Evolutionary conservation across 1,140 invertebrate genomes (phyloP).

Genomic region (Eubasilissa regina): DNA sequence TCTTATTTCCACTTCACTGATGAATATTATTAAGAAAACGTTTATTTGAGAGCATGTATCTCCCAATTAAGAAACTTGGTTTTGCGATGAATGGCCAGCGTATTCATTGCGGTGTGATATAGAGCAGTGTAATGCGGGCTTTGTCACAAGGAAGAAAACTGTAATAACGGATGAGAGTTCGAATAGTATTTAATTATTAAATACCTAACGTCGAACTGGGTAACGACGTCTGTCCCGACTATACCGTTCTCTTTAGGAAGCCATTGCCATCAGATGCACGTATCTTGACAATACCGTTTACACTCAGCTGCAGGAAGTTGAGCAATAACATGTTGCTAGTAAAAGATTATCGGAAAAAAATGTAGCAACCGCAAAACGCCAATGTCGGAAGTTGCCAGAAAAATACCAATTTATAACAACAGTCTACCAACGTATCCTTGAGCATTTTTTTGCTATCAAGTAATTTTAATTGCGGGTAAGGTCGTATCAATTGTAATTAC

Average conservation of each 20-base stretch:
- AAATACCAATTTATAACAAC: neutral
- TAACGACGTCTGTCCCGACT: too few relatives aligned
- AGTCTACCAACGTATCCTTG: neutral
- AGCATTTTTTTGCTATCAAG: neutral
- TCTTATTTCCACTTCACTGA: neutral
- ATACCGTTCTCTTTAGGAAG: neutral
- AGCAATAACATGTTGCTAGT: neutral
- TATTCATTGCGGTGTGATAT: slow-evolving; percentile 14
- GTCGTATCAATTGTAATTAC: slow-evolving; percentile 13
- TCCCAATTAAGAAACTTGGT: neutral
- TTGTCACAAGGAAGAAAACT: neutral
- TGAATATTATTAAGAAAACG: neutral
- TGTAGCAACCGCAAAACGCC: neutral
- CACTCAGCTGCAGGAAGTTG: slow-evolving; percentile 5
- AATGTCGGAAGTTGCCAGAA: slow-evolving; percentile 18
- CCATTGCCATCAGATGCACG: slow-evolving; percentile 2
- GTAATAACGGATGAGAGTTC: too few relatives aligned
- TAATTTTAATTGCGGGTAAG: slow-evolving; percentile 11
- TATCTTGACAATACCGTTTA: slow-evolving; percentile 13
- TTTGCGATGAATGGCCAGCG: neutral
- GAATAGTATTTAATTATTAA: neutral
- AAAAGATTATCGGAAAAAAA: neutral
- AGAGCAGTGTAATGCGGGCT: neutral
- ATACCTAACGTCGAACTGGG: neutral
- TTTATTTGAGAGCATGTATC: too few relatives aligned